Base-by-base conservation (phyloP, 2,888 invertebrate species). In the Gymnocheta viridis region DNA sequence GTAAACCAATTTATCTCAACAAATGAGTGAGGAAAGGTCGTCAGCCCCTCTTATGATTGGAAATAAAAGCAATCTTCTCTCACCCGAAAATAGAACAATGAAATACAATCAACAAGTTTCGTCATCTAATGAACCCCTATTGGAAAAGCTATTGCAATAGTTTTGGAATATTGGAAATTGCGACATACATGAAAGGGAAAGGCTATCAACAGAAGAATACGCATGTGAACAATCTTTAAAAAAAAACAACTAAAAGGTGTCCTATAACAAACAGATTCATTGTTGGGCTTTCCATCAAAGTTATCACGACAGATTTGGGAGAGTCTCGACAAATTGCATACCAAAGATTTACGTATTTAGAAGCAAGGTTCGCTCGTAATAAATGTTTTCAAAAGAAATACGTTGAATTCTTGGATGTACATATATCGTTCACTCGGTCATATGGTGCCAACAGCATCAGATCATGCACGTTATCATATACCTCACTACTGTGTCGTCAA, bases 191-290 rank as follows among this genome's bases (percentile, higher is more conserved):
- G 29, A 44, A 56, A 56, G 32, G 7, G 7, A 70, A 44, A 70
- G 9, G 6, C 24, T 58, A 12, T 58, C 74, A 12, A 1, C 12
- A n/a, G 81, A 82, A 32, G 76, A 76, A 66, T 14, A n/a, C 6
- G 22, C 10, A 6, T 78, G 67, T 22, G 67, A 82, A 73, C 29
- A 44, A 27, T 60, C 62, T 4, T 78, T 69, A 35, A 35, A 32
- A 24, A n/a, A 35, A 70, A 7, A 76, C 82, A 29, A 44, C 56
- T 17, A 47, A 38, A 58, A 32, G 72, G 22, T 81, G 80, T 29
- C 41, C 67, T 10, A 38, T 17, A 27, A 70, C 70, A 58, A 54
- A 29, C 27, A 69, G 73, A 78, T 73, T 60, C 32, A 76, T 82
- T n/a, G 73, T 66, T 22, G 62, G 73, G 1, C 32, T 62, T 12